These are phyloP conservation scores for Pseudochirops cupreus DNA, from an alignment of 2,797 vertebrate species.

Conservation along the genomic window DNA sequence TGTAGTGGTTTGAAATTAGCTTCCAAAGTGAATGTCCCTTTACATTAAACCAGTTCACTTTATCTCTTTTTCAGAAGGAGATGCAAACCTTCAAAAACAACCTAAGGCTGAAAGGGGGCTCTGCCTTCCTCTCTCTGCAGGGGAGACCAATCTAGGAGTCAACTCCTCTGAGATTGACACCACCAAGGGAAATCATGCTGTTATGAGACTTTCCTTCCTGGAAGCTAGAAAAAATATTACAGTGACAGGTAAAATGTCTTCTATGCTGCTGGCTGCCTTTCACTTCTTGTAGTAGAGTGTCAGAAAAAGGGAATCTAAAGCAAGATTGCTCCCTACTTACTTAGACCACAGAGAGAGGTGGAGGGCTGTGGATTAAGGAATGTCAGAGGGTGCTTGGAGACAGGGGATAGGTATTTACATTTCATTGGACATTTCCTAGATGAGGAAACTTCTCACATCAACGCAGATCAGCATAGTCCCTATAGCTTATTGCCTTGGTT, in stretches of 20 bases:
- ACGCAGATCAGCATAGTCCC: neutral
- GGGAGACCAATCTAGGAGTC: slow-evolving; percentile 33
- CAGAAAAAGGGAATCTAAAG: slow-evolving; percentile 40
- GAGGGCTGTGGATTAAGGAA: neutral
- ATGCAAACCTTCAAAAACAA: slow-evolving; percentile 32
- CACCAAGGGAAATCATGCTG: slow-evolving; percentile 67
- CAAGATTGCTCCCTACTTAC: neutral
- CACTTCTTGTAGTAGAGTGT: slow-evolving; percentile 44
- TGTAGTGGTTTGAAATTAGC: neutral
- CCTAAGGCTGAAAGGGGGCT: neutral
- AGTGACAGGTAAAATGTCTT: slow-evolving; percentile 82
- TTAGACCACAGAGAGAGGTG: neutral
- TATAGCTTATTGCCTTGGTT: neutral
- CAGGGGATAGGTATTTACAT: neutral
- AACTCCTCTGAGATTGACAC: slow-evolving; percentile 71
- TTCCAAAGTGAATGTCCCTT: slow-evolving; percentile 19
- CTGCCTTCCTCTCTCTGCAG: neutral
- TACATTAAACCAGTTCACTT: neutral
- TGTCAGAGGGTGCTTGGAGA: neutral
- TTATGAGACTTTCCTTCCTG: slow-evolving; percentile 87
- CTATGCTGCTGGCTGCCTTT: slow-evolving; percentile 24
- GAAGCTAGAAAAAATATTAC: slow-evolving; percentile 80
- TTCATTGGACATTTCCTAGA: neutral
- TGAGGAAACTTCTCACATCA: neutral
- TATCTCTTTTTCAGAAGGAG: slow-evolving; percentile 48